Conservation (phyloP, 2,113 vertebrate genomes). For the Bubalus kerabau region DNA sequence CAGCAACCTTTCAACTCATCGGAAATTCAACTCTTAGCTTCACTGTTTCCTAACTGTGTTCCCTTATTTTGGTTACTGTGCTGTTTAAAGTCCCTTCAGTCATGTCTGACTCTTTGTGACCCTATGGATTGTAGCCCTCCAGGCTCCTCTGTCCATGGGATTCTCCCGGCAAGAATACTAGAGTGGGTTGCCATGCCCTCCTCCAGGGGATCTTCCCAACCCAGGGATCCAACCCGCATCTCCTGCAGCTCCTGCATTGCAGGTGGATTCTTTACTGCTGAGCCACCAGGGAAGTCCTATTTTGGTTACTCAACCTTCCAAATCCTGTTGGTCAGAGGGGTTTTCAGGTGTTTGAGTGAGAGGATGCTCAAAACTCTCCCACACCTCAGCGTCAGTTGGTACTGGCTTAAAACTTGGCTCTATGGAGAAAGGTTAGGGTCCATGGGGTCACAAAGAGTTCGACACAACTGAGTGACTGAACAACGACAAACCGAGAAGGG, state of each 20-base stretch:
- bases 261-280: not conserved
- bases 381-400: not conserved
- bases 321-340: not conserved
- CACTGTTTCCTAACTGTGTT: not conserved
- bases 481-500: not conserved
- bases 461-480: not conserved
- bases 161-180: not conserved
- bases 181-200: not conserved
- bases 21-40: not conserved
- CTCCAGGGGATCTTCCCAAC: not conserved
- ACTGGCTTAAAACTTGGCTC: not conserved
- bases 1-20: not conserved
- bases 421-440: not conserved
- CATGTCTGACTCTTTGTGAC: not conserved
- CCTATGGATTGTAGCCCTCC: not conserved
- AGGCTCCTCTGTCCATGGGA: not conserved
- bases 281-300: not conserved
- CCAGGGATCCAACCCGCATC: not conserved
- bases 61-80: not conserved
- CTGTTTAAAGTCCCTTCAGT: not conserved
- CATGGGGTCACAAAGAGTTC: not conserved
- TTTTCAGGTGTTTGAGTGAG: not conserved
- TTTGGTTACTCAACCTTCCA: not conserved
- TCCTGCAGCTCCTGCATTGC: not conserved
- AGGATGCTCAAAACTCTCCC: not conserved